Conservation (phyloP, 2,888 invertebrate genomes). For the Lordiphosa fenestrarum region DNA sequence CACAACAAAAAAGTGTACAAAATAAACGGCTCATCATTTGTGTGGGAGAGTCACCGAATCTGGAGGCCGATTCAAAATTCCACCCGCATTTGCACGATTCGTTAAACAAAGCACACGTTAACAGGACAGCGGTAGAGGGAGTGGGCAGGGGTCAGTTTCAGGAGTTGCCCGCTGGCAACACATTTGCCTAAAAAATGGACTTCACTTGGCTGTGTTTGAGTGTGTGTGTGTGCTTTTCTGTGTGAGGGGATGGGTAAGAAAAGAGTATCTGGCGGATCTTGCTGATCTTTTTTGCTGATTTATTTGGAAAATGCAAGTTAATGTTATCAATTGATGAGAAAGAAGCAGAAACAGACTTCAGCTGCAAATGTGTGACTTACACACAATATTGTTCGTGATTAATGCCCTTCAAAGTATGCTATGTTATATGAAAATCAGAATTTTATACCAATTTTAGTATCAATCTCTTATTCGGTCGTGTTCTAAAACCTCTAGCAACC, state of each 20-base stretch:
- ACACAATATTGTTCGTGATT: no score
- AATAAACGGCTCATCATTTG: constrained; percentile 53
- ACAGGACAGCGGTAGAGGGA: constrained; percentile 25
- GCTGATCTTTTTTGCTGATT: no score
- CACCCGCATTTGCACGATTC: constrained; percentile 81
- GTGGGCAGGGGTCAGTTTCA: constrained; percentile 45
- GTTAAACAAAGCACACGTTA: constrained; percentile 81
- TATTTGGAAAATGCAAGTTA: background rate
- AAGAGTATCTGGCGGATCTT: no score
- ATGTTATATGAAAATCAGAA: no score
- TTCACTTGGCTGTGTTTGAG: constrained; percentile 39
- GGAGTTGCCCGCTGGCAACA: constrained; percentile 34
- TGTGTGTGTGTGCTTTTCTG: no score
- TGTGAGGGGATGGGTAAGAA: no score
- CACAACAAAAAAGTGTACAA: constrained; percentile 41
- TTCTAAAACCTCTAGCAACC: no score
- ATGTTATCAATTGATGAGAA: background rate
- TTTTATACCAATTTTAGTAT: no score
- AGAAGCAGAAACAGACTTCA: no score
- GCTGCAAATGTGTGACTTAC: no score
- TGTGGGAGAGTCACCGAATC: constrained; percentile 8
- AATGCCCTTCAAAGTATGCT: no score
- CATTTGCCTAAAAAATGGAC: constrained; percentile 17
- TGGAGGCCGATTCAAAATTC: constrained; percentile 31
- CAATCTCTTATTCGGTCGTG: no score